Base-by-base conservation (phyloP, 2,113 vertebrate species). In the Nanorana parkeri region DNA sequence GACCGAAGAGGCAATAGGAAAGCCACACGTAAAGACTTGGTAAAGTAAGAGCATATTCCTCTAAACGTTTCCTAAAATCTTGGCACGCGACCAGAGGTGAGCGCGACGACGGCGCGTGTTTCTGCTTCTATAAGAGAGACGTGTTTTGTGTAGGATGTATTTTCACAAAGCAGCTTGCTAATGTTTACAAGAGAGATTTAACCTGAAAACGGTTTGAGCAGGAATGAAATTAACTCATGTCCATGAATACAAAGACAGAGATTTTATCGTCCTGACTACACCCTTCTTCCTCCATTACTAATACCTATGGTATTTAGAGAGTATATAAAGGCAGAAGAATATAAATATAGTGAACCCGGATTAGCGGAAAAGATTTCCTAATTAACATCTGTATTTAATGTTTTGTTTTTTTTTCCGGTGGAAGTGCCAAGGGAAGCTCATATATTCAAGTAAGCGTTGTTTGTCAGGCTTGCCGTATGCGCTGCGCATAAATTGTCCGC, bases 131-230 rank as follows among this genome's bases (percentile, higher is more conserved):
- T 55, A 60, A 17, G 28, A 75, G 72, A 56, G 23, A 55, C 52
- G 72, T 75, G 72, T 75, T 75, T 60, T 61, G 72, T 75, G 72
- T 75, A 61, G 72, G 72, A 75, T 41, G 72, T 41, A 60, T 61
- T 75, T 17, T 61, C 72, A 61, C 72, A 21, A 60, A 60, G 72
- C 72, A 61, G 72, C 55, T 60, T 56, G 54, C 55, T 61, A 75
- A 75, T 75, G 72, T 75, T 75, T 75, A 75, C 72, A 75, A 24
- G 72, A 75, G 72, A 75, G 72, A 75, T 75, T 75, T 75, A 75
- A 75, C 72, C 72, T 75, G 72, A 60, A 75, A 75, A 75, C n/a
- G 55, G 55, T 75, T 60, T 61, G 16, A 61, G 55, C 20, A 29
- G 29, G 72, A 61, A 61, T 16, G 56, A 61, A 75, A 75, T 75